These are phyloP conservation scores for Monomorium pharaonis DNA, from an alignment of 1,140 invertebrate species.

Conservation along the genomic window DNA sequence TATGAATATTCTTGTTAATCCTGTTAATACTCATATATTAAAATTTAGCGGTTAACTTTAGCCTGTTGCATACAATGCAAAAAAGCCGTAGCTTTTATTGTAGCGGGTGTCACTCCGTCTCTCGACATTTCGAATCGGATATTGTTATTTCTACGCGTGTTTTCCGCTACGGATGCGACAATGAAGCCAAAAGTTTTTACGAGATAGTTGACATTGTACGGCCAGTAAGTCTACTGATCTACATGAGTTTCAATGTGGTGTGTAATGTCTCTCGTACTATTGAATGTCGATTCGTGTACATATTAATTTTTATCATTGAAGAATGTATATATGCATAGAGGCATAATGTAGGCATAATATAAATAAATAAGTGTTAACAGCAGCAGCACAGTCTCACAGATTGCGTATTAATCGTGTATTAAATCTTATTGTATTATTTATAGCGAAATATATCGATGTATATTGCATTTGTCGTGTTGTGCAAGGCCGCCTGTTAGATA, in stretches of 20 bases:
- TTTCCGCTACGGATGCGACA: background rate
- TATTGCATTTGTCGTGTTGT: conserved; percentile 79
- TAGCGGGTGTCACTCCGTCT: background rate
- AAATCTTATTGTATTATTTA: conserved; percentile 85
- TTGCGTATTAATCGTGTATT: conserved; percentile 82
- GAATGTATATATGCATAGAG: conserved; percentile 79
- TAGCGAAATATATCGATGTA: conserved; percentile 83
- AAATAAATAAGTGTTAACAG: conserved; percentile 70
- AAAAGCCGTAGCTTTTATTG: conserved; percentile 1
- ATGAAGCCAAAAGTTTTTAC: conserved; percentile 60
- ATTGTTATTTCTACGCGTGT: background rate
- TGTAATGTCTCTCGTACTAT: conserved; percentile 79
- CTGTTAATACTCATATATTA: background rate
- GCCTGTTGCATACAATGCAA: background rate
- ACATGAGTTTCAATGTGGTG: conserved; percentile 73
- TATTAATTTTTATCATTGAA: conserved; percentile 82
- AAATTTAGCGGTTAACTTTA: background rate
- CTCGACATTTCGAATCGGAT: conserved; percentile 4
- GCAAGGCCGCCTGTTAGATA: conserved; percentile 75
- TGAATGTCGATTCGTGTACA: conserved; percentile 83
- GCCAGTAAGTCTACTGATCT: conserved; percentile 76
- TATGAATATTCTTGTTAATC: background rate
- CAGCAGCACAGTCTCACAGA: conserved; percentile 74
- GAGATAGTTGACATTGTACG: conserved; percentile 81
- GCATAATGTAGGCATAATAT: conserved; percentile 34